These are phyloP conservation scores for Sycophila texana DNA, from an alignment of 2,888 invertebrate species.

Conservation along the genomic window DNA sequence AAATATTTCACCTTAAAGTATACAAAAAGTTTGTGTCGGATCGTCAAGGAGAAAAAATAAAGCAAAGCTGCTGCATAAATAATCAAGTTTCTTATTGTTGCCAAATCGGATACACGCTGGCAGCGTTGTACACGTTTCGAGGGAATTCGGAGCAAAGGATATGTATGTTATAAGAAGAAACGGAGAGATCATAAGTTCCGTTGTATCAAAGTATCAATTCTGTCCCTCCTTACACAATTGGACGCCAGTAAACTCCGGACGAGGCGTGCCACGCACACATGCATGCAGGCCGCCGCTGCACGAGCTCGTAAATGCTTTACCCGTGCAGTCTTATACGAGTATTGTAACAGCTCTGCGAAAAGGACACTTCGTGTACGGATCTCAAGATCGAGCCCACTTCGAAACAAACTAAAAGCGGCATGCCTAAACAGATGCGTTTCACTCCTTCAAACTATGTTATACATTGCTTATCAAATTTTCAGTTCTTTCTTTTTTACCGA, in stretches of 20 bases:
- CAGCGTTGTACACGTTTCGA: background rate
- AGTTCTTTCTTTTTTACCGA: no score
- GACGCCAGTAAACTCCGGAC: constrained; percentile 17
- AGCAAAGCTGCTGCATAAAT: background rate
- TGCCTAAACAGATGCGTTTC: background rate
- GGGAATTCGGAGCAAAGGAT: constrained; percentile 27
- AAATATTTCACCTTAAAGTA: no score
- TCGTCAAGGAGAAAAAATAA: background rate
- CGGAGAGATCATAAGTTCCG: constrained; percentile 47
- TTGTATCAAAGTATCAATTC: constrained; percentile 51
- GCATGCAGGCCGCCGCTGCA: no score
- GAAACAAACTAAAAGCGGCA: constrained; percentile 22
- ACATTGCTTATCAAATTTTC: no score
- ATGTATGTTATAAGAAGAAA: constrained; percentile 42
- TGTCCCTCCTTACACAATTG: constrained; percentile 47
- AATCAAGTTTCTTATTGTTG: constrained; percentile 41
- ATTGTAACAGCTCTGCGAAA: constrained; percentile 2
- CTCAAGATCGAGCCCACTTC: background rate
- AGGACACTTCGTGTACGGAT: background rate
- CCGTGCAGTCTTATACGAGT: background rate
- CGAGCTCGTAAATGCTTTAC: no score
- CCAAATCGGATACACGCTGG: constrained; percentile 35
- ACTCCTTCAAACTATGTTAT: no score
- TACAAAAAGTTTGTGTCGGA: background rate
- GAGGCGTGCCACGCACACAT: background rate